Evolutionary conservation across 2,797 vertebrate species (phyloP).

Genomic region (Sebastolobus alascanus): DNA sequence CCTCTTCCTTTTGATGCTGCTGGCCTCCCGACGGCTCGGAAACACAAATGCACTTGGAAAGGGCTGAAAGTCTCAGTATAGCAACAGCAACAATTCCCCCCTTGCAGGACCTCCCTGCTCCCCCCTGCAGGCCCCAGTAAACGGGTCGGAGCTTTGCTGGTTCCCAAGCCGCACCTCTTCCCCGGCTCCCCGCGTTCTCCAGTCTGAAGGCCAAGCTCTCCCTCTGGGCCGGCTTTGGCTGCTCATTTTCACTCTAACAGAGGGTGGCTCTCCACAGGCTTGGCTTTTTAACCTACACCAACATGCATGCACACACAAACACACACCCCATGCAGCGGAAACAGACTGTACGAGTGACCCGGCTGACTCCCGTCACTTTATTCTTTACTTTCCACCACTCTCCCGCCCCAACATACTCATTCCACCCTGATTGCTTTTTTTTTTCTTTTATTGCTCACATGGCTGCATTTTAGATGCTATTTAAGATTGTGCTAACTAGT

Average conservation of each 20-base stretch:
- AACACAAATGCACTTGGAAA: constrained; percentile 36
- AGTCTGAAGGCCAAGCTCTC: constrained; percentile 67
- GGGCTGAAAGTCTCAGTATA: constrained; percentile 39
- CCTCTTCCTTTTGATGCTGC: constrained; percentile 62
- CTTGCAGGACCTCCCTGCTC: constrained; percentile 34
- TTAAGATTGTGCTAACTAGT: constrained; percentile 51
- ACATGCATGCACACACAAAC: constrained; percentile 30
- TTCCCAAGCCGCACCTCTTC: constrained; percentile 62
- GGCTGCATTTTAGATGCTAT: constrained; percentile 54
- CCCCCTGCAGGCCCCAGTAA: constrained; percentile 52
- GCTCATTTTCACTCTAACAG: constrained; percentile 67
- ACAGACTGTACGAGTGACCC: constrained; percentile 12
- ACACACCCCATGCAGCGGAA: constrained; percentile 31
- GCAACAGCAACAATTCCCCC: constrained; percentile 47
- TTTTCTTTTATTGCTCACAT: constrained; percentile 47
- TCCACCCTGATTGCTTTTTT: constrained; percentile 26
- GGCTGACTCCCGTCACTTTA: constrained; percentile 28
- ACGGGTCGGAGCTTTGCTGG: constrained; percentile 47
- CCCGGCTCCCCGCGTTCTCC: constrained; percentile 33
- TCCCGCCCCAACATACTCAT: not conserved
- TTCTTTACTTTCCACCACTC: constrained; percentile 24
- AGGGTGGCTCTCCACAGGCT: constrained; percentile 49
- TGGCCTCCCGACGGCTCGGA: constrained; percentile 57
- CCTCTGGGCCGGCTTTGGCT: constrained; percentile 69
- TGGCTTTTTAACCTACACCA: constrained; percentile 47